Conservation (phyloP, 1,140 invertebrate genomes). For the Palaemon carinicauda region DNA sequence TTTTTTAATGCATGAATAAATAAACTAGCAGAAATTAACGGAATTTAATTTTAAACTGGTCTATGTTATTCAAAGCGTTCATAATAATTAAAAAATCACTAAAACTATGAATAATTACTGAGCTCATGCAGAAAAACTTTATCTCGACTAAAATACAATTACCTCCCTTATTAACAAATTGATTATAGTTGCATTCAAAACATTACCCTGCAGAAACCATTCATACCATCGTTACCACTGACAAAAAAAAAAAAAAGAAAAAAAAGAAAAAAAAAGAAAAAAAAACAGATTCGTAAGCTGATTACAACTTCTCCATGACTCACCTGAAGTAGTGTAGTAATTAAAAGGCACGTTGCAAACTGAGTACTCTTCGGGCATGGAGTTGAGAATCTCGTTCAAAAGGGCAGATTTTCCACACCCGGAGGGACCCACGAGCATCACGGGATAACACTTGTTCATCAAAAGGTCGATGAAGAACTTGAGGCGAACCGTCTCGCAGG, state of each 20-base stretch:
- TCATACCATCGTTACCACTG: too few relatives aligned
- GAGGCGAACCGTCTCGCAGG: conserved; percentile 89
- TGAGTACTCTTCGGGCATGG: conserved; percentile 85
- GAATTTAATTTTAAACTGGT: too few relatives aligned
- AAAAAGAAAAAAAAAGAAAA: neutral
- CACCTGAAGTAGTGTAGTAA: conserved; percentile 92
- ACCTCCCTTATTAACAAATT: too few relatives aligned
- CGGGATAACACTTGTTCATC: conserved; percentile 85
- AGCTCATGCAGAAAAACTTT: neutral
- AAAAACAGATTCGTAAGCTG: neutral
- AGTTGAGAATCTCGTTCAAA: conserved; percentile 83
- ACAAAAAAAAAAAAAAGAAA: neutral
- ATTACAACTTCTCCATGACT: neutral
- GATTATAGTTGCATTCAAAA: too few relatives aligned
- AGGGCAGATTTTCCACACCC: conserved; percentile 91
- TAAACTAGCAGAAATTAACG: too few relatives aligned
- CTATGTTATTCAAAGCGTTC: too few relatives aligned
- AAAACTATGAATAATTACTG: neutral
- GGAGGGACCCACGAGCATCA: conserved; percentile 90
- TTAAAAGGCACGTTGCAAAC: conserved; percentile 94
- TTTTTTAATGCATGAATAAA: too few relatives aligned
- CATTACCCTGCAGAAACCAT: too few relatives aligned
- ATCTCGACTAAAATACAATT: too few relatives aligned
- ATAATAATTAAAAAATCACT: too few relatives aligned
- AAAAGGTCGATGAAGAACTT: conserved; percentile 89